These are phyloP conservation scores for Ashinkailepas kermadecensis DNA, from an alignment of 2,888 invertebrate genomes.

Conservation along the genomic window DNA sequence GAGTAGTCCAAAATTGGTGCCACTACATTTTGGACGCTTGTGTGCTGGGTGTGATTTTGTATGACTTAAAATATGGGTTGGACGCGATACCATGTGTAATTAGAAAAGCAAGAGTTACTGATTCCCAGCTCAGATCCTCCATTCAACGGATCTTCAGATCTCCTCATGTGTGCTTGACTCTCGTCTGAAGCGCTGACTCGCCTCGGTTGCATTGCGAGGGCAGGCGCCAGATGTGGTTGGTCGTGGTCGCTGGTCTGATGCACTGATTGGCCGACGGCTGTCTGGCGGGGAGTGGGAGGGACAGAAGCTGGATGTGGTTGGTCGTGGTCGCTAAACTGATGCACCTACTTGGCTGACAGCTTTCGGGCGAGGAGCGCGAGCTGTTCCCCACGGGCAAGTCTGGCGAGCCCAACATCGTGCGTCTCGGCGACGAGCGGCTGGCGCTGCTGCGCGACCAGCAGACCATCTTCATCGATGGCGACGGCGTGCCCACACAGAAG, in stretches of 20 bases:
- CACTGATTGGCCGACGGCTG: background rate
- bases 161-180: too few relatives aligned
- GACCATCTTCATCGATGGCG: conserved; percentile 73
- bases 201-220: background rate
- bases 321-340: too few relatives aligned
- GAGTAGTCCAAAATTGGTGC: too few relatives aligned
- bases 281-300: background rate
- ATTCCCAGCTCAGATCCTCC: too few relatives aligned
- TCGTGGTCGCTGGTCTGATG: background rate
- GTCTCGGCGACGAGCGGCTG: conserved; percentile 47
- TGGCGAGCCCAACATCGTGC: conserved; percentile 65
- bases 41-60: too few relatives aligned
- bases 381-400: conserved; percentile 77
- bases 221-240: background rate
- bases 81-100: too few relatives aligned
- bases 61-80: too few relatives aligned
- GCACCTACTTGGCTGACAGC: conserved; percentile 35
- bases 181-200: background rate
- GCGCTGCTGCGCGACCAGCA: conserved; percentile 80
- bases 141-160: too few relatives aligned
- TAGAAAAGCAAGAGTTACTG: too few relatives aligned
- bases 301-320: too few relatives aligned
- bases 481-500: conserved; percentile 58
- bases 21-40: too few relatives aligned
- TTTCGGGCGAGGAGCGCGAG: conserved; percentile 60